Base-by-base conservation (phyloP, 64 coral and sea anemone species). In the Montipora foliosa region DNA sequence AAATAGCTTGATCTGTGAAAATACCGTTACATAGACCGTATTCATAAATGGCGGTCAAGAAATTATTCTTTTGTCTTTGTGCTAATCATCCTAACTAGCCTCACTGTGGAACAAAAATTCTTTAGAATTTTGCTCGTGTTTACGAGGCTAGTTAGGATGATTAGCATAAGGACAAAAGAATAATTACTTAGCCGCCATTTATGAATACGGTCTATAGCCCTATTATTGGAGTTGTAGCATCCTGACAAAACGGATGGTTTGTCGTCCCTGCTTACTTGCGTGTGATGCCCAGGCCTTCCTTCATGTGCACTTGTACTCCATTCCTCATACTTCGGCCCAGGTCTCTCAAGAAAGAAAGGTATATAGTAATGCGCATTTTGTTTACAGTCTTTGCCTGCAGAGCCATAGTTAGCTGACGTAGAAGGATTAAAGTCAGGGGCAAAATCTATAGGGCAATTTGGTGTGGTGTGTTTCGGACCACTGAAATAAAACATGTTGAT, bases 251-350 rank as follows among this genome's bases (percentile, higher is more conserved):
- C 4, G 0, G 17, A 4, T 17, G 16, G 19, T 0, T 6, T 59
- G 10, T 11, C 22, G 61, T 15, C 10, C 4, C 81, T 1, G 53
- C 14, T 85, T 59, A 95, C 94, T 70, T 95, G 89, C 5, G 87
- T 79, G 77, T 95, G 94, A 37, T 95, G 94, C 17, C 94, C 94
- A 92, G 94, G 94, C 69, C 81, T 92, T 45, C 81, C 89, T 69
- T 95, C 94, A 20, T 95, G 94, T 1, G 94, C 84, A 37, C 81
- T 92, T 17, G 81, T 74, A 24, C 75, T 92, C 76, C 90, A 88
- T 14, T 95, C 89, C 14, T 95, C 94, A 10, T 92, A 89, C 57
- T 83, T 95, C 4, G 89, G 89, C 12, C 89, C 94, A 88, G 84
- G 94, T 78, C 78, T 92, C 13, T 81, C 76, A 17, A 81, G n/a